These are phyloP conservation scores for Leptopilina syphax DNA, from an alignment of 2,888 invertebrate genomes.

Conservation along the genomic window DNA sequence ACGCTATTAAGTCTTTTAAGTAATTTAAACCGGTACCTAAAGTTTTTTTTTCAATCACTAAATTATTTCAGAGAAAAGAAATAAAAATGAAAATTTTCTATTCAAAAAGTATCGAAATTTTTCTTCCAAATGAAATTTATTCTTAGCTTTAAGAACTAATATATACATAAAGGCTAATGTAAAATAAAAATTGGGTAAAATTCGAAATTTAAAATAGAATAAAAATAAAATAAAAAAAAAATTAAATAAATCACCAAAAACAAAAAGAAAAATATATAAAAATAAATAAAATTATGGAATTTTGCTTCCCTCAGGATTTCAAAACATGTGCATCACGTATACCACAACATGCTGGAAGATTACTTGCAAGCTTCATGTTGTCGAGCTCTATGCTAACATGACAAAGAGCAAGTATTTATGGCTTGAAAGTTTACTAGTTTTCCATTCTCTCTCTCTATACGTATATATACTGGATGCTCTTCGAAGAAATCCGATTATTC, in stretches of 20 bases:
- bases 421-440: conserved; percentile 19
- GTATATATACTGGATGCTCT: background rate
- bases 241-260: background rate
- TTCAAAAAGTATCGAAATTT: too few species aligned
- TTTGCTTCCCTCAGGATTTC: background rate
- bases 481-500: conserved; percentile 25
- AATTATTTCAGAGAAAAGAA: background rate
- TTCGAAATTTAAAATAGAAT: too few species aligned
- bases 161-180: too few species aligned
- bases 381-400: conserved; percentile 23
- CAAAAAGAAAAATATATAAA: too few species aligned
- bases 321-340: conserved; percentile 8
- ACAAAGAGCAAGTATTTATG: conserved; percentile 41
- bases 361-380: conserved; percentile 18
- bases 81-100: background rate
- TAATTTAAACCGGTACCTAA: background rate
- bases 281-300: background rate
- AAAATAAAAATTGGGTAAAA: too few species aligned
- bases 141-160: too few species aligned
- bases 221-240: too few species aligned
- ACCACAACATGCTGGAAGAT: background rate
- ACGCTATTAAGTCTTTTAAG: background rate
- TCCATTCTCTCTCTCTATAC: background rate
- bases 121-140: too few species aligned
- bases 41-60: background rate